Conservation (phyloP, 1,140 invertebrate species). For the Polypedilum pembai region DNA sequence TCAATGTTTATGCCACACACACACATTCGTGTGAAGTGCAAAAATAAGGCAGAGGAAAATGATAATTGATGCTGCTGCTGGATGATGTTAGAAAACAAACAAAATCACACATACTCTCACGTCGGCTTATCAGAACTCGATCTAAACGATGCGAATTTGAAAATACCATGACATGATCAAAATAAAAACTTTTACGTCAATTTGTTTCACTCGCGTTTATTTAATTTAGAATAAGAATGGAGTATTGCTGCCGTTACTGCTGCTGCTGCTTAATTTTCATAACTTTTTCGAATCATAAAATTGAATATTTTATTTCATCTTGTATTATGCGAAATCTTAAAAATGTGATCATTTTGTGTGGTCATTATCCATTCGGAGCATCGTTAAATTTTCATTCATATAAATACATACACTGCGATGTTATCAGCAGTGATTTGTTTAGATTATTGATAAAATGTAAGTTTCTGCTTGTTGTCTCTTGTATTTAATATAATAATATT, state of each 20-base stretch:
- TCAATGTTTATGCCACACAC: not conserved
- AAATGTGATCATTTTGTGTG: conserved; percentile 25
- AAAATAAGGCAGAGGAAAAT: no score
- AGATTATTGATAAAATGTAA: no score
- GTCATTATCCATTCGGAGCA: conserved; percentile 21
- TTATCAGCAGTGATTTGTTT: no score
- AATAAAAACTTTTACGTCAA: not conserved
- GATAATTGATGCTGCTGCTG: no score
- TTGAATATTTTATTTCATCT: conserved; percentile 15
- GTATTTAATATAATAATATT: no score
- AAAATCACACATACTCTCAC: no score
- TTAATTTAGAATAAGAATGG: not conserved
- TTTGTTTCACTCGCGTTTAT: not conserved
- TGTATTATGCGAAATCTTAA: not conserved
- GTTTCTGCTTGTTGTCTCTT: no score
- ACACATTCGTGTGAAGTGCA: no score
- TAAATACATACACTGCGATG: not conserved
- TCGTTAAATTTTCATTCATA: not conserved
- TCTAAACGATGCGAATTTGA: not conserved
- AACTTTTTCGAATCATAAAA: conserved; percentile 7
- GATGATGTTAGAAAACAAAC: no score
- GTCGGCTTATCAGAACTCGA: no score
- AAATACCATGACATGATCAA: not conserved
- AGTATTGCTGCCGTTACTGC: not conserved
- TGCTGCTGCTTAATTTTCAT: conserved; percentile 1